Conservation (phyloP, 2,888 invertebrate species). For the Stenotaenia linearis region DNA sequence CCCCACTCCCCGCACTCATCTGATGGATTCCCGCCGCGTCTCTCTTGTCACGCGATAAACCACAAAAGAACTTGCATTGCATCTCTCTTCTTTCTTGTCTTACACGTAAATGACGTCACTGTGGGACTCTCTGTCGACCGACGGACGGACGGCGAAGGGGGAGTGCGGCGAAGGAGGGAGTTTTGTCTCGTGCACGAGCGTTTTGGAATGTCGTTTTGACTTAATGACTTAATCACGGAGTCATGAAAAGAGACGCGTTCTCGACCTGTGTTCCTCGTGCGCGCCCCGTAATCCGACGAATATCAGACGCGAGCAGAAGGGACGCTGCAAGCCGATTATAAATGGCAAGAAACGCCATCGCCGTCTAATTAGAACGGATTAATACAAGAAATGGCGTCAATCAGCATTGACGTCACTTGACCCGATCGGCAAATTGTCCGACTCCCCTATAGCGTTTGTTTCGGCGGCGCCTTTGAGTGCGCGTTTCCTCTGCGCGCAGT, state of each 20-base stretch:
- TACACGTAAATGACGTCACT: constrained; percentile 19
- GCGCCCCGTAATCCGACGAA: not conserved
- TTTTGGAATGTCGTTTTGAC: constrained; percentile 19
- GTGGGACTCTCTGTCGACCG: not conserved
- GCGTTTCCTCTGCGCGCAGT: not conserved
- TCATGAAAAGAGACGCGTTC: constrained; percentile 2
- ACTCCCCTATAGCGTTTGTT: not conserved
- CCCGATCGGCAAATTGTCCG: not conserved
- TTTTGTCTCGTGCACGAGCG: constrained; percentile 4
- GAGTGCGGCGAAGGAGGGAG: not conserved
- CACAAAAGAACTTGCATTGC: constrained; percentile 8
- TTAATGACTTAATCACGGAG: constrained; percentile 19
- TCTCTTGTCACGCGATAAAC: constrained; percentile 19
- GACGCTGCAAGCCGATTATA: not conserved
- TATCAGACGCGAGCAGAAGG: constrained; percentile 6
- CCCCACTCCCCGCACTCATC: not conserved
- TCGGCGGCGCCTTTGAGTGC: not conserved
- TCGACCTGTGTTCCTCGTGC: constrained; percentile 7
- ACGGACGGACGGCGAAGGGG: not conserved
- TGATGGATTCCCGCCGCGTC: constrained; percentile 2
- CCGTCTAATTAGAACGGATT: constrained; percentile 9
- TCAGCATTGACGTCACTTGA: not conserved
- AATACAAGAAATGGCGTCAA: constrained; percentile 11
- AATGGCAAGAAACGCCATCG: constrained; percentile 11
- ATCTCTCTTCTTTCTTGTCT: constrained; percentile 3